Evolutionary conservation across 2,888 invertebrate genomes (phyloP).

Genomic region (Mesopsocus fuscifrons): DNA sequence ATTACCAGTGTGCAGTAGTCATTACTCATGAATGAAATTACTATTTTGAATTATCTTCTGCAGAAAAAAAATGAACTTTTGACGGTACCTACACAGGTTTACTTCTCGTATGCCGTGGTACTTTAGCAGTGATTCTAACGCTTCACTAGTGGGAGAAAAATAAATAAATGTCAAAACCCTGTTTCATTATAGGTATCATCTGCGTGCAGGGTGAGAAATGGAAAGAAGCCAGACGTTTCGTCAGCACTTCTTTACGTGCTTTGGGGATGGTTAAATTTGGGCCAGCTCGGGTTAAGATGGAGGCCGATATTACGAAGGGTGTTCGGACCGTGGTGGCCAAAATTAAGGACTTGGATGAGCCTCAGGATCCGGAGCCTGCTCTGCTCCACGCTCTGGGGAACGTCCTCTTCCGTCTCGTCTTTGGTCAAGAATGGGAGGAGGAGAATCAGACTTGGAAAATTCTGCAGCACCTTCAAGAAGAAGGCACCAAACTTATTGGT

Average conservation of each 20-base stretch:
- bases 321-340: slow-evolving; percentile 22
- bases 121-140: no score
- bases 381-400: slow-evolving; percentile 58
- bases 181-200: slow-evolving; percentile 43
- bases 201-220: slow-evolving; percentile 64
- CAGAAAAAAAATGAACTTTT: no score
- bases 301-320: slow-evolving; percentile 40
- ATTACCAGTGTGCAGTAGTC: no score
- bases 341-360: background rate
- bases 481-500: slow-evolving; percentile 65
- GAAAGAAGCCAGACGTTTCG: slow-evolving; percentile 63
- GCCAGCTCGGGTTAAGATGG: slow-evolving; percentile 37
- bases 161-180: no score
- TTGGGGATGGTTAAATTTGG: slow-evolving; percentile 52
- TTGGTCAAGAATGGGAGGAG: slow-evolving; percentile 48
- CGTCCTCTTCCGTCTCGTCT: slow-evolving; percentile 54
- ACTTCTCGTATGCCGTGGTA: no score
- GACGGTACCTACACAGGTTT: no score
- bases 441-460: slow-evolving; percentile 58
- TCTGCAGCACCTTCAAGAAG: slow-evolving; percentile 58
- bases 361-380: slow-evolving; percentile 31
- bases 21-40: no score
- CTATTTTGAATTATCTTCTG: no score
- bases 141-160: no score
- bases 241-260: slow-evolving; percentile 47